Base-by-base conservation (phyloP, 1,140 invertebrate genomes). In the Drosophila nigrodunni region DNA sequence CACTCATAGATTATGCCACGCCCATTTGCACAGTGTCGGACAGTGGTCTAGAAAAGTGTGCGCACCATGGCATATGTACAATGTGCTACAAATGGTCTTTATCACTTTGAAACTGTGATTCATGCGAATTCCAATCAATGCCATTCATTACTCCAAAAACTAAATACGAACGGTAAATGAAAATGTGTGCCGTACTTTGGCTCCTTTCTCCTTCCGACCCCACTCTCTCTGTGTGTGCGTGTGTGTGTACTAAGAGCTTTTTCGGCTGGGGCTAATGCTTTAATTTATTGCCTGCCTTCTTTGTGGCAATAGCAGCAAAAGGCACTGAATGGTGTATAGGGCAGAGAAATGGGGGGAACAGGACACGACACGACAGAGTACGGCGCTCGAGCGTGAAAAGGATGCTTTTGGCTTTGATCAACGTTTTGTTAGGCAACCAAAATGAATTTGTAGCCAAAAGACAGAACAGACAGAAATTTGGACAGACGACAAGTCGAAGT, bases 371-470 rank as follows among this genome's bases (percentile, higher is more conserved):
- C n/a, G 60, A 30, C 30, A 58, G 49, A n/a, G 9, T 30, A 30
- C 25, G 21, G 41, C 59, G 54, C 46, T 82, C 77, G 77, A 81
- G 77, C 82, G 82, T 85, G 82, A 86, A 85, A 81, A 85, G 81
- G 82, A 85, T 85, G 81, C 78, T 86, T 30, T 85, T 80, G 74
- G 81, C 82, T 85, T 85, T 85, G 81, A 85, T 85, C 81, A 85
- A 86, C 81, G 81, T 85, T 85, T 80, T 85, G 81, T 85, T 85
- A 81, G 82, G 61, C 82, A 80, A 76, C 82, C 82, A 80, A 80
- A 85, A 85, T 77, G 81, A 85, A 80, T 86, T 83, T 80, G 80
- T 83, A 74, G 65, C 74, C 60, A 66, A 75, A 72, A 76, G 72
- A 61, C 76, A 71, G 25, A 30, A 30, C 25, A 5, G 18, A 21